Evolutionary conservation across 1,140 invertebrate genomes (phyloP).

Genomic region (Acyrthosiphon pisum): DNA sequence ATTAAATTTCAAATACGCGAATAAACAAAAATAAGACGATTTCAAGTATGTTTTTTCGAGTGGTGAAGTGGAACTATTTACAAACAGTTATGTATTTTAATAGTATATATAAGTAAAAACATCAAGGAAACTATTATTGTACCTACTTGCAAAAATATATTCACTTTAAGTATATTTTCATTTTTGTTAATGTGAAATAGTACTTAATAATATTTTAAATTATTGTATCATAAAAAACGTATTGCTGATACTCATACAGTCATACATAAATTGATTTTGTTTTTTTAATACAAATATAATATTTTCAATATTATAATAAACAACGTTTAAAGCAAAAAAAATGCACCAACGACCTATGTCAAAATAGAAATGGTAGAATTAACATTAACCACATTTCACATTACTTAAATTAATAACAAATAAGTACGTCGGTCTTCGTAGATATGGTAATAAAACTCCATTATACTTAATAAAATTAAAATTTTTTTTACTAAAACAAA

Average conservation of each 20-base stretch:
- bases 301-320: not conserved
- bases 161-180: not conserved
- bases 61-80: not conserved
- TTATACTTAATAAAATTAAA: not conserved
- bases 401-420: slow-evolving; percentile 5
- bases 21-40: not conserved
- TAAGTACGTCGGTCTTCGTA: not conserved
- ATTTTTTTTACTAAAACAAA: not conserved
- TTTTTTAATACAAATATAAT: not conserved
- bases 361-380: not conserved
- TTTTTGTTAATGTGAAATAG: not conserved
- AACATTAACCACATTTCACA: not conserved
- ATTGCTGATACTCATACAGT: no score
- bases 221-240: no score
- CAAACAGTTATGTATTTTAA: not conserved
- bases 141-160: not conserved
- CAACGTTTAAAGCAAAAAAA: not conserved
- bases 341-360: not conserved
- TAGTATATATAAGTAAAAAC: not conserved
- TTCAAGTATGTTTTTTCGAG: not conserved
- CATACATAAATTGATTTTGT: no score
- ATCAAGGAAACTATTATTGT: not conserved
- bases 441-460: not conserved
- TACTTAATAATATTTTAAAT: no score
- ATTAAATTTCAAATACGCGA: slow-evolving; percentile 10